phyloP scores from a whole-genome alignment of 2,113 vertebrate genomes.

The Erinaceus europaeus region DNA sequence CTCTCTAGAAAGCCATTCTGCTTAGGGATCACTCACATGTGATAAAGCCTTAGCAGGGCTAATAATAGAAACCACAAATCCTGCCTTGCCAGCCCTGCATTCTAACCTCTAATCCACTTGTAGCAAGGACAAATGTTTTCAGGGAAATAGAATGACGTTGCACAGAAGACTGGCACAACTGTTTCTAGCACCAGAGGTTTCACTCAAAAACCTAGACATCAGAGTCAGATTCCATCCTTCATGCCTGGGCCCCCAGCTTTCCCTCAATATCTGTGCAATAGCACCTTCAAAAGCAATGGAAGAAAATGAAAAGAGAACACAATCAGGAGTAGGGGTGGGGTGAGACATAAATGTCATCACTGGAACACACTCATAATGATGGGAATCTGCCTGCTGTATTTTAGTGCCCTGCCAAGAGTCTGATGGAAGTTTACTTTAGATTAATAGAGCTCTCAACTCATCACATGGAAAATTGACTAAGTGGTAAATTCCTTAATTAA shows the following conservation, averaged over 20 bases:
- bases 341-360: background rate
- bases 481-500: background rate
- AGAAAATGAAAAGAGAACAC: background rate
- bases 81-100: constrained; percentile 63
- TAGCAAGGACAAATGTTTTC: constrained; percentile 73
- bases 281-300: background rate
- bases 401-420: background rate
- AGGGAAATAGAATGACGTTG: constrained; percentile 64
- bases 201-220: background rate
- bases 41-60: constrained; percentile 51
- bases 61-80: constrained; percentile 71
- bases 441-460: background rate
- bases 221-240: background rate
- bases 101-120: constrained; percentile 73
- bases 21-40: constrained; percentile 23
- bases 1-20: constrained; percentile 33
- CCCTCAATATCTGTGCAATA: background rate
- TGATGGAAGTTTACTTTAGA: background rate
- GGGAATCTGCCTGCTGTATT: background rate
- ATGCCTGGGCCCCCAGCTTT: background rate
- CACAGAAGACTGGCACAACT: background rate
- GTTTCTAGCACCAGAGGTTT: background rate
- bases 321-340: background rate
- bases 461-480: background rate
- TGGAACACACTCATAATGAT: background rate